Percentiles rank a stretch among this genome's conserved stretches.
phyloP scores from a whole-genome alignment of 2,113 vertebrate species.

The Gasterosteus nipponicus region DNA sequence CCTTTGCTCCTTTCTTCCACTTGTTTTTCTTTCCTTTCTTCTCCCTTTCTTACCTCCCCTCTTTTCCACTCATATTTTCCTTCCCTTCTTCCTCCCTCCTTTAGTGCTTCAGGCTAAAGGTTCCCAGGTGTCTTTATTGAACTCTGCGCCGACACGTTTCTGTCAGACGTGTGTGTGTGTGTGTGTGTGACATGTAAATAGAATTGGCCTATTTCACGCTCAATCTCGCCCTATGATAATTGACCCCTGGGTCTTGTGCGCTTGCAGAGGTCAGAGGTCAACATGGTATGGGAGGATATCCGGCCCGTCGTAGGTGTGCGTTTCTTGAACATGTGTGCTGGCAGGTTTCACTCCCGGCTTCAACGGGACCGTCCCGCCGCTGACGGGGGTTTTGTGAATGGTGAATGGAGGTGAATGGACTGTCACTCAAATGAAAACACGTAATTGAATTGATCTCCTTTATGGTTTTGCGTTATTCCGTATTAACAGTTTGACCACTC shows the following conservation, averaged over 20 bases:
- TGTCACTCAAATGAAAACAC: no score
- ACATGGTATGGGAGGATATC: conserved; percentile 57
- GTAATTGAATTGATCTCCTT: no score
- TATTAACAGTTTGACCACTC: no score
- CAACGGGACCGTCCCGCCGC: conserved; percentile 24
- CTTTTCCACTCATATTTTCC: not conserved
- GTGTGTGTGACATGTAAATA: conserved; percentile 57
- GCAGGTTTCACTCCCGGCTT: conserved; percentile 14
- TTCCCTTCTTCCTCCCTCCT: not conserved
- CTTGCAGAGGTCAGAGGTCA: conserved; percentile 38
- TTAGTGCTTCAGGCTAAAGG: conserved; percentile 82
- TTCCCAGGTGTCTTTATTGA: conserved; percentile 80
- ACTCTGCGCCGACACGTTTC: conserved; percentile 74
- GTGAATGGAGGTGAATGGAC: no score
- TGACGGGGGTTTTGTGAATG: not conserved
- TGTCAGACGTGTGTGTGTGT: conserved; percentile 51
- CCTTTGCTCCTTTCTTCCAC: not conserved
- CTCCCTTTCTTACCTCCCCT: not conserved
- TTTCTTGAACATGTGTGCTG: conserved; percentile 40
- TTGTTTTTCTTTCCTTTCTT: no score
- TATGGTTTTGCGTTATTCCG: no score
- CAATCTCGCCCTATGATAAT: conserved; percentile 60
- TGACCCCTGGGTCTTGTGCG: conserved; percentile 46
- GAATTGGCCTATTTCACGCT: conserved; percentile 66
- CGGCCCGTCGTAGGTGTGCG: conserved; percentile 52